Conservation (phyloP, 2,797 vertebrate genomes). For the Spea hammondii region DNA sequence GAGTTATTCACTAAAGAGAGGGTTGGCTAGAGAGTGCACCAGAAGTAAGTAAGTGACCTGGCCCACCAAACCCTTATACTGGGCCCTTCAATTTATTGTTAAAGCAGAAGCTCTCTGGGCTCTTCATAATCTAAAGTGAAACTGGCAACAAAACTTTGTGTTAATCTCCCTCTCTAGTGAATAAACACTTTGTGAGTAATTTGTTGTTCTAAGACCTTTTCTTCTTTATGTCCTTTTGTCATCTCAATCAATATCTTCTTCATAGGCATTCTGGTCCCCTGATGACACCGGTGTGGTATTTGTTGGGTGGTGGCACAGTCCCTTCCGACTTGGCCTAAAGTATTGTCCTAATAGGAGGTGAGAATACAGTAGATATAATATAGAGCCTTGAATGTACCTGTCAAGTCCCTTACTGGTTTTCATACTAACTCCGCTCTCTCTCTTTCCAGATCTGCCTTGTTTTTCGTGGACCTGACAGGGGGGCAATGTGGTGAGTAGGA, state of each 20-base stretch:
- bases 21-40: too few species aligned
- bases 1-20: too few species aligned
- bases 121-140: too few species aligned
- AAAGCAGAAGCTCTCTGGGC: neutral
- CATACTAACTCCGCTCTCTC: slow-evolving; percentile 22
- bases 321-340: slow-evolving; percentile 85
- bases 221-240: neutral
- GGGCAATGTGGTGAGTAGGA: slow-evolving; percentile 84
- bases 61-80: neutral
- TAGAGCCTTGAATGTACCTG: too few species aligned
- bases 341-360: slow-evolving; percentile 89
- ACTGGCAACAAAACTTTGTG: too few species aligned
- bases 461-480: slow-evolving; percentile 86
- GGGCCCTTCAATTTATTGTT: neutral
- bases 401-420: neutral
- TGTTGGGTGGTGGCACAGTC: slow-evolving; percentile 85
- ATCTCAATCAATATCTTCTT: neutral
- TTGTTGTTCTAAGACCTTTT: neutral
- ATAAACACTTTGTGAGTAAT: too few species aligned
- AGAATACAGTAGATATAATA: slow-evolving; percentile 27
- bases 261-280: slow-evolving; percentile 89
- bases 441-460: slow-evolving; percentile 84
- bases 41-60: too few species aligned
- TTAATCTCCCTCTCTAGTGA: too few species aligned
- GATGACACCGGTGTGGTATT: slow-evolving; percentile 86